These are phyloP conservation scores for Microtus richardsoni DNA, from an alignment of 2,113 vertebrate species.

Conservation along the genomic window DNA sequence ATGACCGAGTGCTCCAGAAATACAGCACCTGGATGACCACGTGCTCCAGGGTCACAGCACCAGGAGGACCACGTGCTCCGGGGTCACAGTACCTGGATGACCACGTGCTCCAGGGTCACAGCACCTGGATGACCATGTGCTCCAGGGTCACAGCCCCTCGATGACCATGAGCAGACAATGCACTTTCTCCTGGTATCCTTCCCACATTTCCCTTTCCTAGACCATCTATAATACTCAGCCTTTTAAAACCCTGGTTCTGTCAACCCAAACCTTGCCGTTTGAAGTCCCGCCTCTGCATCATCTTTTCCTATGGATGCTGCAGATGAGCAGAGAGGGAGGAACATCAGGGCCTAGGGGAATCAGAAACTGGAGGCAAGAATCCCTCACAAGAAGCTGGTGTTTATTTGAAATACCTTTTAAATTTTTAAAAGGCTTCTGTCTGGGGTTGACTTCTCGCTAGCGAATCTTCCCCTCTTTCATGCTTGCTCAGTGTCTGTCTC, in stretches of 20 bases:
- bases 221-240: background rate
- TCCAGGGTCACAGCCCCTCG: background rate
- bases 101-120: too few species aligned
- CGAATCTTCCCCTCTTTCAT: background rate
- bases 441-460: background rate
- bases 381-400: background rate
- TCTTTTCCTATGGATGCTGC: background rate
- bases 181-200: background rate
- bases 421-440: background rate
- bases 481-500: background rate
- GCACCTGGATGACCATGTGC: background rate
- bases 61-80: too few species aligned
- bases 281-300: background rate
- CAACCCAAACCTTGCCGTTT: background rate
- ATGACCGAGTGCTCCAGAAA: background rate
- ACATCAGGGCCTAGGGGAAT: background rate
- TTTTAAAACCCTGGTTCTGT: background rate
- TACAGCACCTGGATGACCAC: background rate
- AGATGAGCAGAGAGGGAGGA: background rate
- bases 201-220: background rate
- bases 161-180: background rate
- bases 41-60: too few species aligned
- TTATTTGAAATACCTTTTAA: conserved; percentile 30
- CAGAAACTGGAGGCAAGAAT: background rate
- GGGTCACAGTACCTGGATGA: too few species aligned